A percentile compares a stretch with the other conserved stretches of the same genome.
Evolutionary conservation across 2,797 vertebrate genomes (phyloP).

Genomic region (Champsocephalus esox): DNA sequence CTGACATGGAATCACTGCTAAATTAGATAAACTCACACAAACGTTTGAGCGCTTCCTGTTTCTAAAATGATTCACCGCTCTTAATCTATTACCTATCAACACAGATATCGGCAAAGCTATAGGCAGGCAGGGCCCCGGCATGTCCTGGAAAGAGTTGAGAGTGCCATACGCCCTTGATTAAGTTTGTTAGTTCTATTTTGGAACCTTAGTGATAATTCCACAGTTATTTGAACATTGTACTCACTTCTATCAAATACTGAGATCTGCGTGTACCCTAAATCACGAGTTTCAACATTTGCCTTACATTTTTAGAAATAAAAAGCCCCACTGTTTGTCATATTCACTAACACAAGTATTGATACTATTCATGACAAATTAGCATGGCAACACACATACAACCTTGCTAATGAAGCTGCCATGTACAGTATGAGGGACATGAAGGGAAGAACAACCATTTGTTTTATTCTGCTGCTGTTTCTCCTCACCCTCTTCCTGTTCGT

Average conservation of each 20-base stretch:
- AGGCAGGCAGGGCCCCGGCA: too few relatives aligned
- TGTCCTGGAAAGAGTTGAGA: too few relatives aligned
- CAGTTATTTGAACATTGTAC: neutral
- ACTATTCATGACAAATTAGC: neutral
- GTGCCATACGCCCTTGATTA: neutral
- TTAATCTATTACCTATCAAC: too few relatives aligned
- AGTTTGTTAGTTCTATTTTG: neutral
- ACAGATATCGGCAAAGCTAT: too few relatives aligned
- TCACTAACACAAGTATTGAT: neutral
- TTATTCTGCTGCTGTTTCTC: conserved; percentile 11
- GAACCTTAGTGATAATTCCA: neutral
- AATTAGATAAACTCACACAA: too few relatives aligned
- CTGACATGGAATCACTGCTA: too few relatives aligned
- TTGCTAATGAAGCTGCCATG: neutral
- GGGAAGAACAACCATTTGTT: conserved; percentile 1
- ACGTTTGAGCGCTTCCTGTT: too few relatives aligned
- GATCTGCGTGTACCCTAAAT: neutral
- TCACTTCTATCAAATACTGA: neutral
- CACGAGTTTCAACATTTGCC: neutral
- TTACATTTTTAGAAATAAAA: neutral
- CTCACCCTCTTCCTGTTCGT: conserved; percentile 34
- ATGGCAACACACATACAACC: neutral
- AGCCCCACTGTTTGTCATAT: neutral
- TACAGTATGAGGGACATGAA: neutral
- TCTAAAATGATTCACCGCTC: too few relatives aligned